A percentile compares a stretch with the other conserved stretches of the same genome.
phyloP scores from a whole-genome alignment of 2,888 invertebrate species.

The Drosophila testacea region DNA sequence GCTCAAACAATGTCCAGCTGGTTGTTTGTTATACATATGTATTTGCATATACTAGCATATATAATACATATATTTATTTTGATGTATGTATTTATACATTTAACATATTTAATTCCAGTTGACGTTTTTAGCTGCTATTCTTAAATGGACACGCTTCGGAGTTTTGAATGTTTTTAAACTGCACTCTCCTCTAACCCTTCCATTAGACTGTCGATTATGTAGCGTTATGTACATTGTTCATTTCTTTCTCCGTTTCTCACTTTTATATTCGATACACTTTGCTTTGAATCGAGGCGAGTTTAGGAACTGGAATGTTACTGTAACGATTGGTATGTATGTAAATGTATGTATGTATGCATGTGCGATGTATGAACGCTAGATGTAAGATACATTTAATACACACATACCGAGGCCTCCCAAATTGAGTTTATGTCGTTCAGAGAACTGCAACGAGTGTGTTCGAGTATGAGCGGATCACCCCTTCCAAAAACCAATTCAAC shows the following conservation, averaged over 20 bases:
- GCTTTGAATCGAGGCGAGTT: background rate
- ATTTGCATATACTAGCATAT: background rate
- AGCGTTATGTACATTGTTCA: background rate
- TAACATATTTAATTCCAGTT: too few relatives aligned
- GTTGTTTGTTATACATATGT: background rate
- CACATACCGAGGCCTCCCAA: background rate
- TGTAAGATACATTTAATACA: background rate
- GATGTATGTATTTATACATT: too few relatives aligned
- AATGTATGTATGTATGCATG: background rate
- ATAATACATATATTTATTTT: background rate
- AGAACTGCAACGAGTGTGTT: too few relatives aligned
- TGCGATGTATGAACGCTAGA: background rate
- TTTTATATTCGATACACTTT: background rate
- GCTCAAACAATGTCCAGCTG: background rate
- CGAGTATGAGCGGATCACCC: too few relatives aligned
- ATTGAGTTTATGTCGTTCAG: background rate
- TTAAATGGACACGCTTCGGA: background rate
- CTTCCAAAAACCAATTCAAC: too few relatives aligned
- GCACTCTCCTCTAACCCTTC: background rate
- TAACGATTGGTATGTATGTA: background rate
- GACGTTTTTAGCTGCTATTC: background rate
- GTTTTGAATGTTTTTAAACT: background rate
- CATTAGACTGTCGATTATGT: background rate
- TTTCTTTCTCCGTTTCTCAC: background rate
- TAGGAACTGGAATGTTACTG: background rate